These are phyloP conservation scores for Halcyon senegalensis DNA, from an alignment of 2,113 vertebrate genomes.

Conservation along the genomic window DNA sequence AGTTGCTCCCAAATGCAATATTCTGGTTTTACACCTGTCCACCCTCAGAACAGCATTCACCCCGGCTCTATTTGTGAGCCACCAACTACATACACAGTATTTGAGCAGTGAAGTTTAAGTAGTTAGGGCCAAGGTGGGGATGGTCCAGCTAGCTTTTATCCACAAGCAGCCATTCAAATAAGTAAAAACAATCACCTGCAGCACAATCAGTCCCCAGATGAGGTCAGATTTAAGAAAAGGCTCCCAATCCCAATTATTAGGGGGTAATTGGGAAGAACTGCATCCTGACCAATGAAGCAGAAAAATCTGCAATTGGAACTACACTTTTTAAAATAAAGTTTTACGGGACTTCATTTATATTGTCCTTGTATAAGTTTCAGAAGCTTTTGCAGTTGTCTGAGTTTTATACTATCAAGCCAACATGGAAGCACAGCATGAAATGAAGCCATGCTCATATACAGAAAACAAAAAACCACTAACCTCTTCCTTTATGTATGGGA, in stretches of 20 bases:
- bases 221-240: background rate
- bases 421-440: background rate
- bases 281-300: background rate
- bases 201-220: fast-evolving
- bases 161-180: background rate
- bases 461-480: background rate
- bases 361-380: background rate
- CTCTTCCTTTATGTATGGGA: background rate
- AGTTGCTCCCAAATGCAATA: background rate
- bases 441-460: background rate
- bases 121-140: background rate
- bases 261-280: background rate
- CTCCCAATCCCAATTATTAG: background rate
- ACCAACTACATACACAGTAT: background rate
- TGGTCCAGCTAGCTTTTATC: background rate
- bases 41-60: background rate
- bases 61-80: background rate
- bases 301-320: background rate
- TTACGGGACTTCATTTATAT: background rate
- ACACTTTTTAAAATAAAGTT: background rate
- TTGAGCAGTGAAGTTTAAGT: background rate
- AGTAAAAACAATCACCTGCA: background rate
- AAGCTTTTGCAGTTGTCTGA: background rate
- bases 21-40: background rate
- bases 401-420: background rate